Conservation (phyloP, 2,113 vertebrate genomes). For the Trichomycterus rosablanca region DNA sequence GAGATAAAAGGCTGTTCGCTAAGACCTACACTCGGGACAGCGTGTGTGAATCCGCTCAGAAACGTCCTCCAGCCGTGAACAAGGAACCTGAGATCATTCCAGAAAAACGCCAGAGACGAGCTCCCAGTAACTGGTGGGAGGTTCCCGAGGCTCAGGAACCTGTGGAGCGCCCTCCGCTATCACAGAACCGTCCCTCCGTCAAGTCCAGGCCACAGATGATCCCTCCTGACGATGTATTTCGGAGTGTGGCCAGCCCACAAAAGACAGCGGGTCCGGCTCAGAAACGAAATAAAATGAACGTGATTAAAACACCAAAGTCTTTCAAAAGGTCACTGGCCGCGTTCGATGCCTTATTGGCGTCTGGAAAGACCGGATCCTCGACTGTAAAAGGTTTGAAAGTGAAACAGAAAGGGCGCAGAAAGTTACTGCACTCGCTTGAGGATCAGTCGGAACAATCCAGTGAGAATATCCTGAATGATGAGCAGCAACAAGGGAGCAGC, state of each 20-base stretch:
- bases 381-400: neutral
- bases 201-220: constrained; percentile 16
- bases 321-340: constrained; percentile 46
- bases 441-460: constrained; percentile 38
- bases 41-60: constrained; percentile 19
- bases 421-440: constrained; percentile 32
- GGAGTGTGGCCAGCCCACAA: neutral
- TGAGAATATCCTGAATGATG: constrained; percentile 26
- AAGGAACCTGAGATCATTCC: neutral
- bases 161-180: neutral
- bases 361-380: neutral
- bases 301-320: constrained; percentile 43
- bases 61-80: neutral
- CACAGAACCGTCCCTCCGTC: constrained; percentile 4
- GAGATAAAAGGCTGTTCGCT: constrained; percentile 41
- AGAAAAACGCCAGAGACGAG: constrained; percentile 47
- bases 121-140: constrained; percentile 51
- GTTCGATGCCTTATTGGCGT: constrained; percentile 45
- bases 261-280: neutral
- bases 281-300: constrained; percentile 14
- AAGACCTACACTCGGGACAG: constrained; percentile 34
- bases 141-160: neutral
- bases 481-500: constrained; percentile 8
- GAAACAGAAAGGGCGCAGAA: constrained; percentile 18
- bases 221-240: neutral